phyloP scores from a whole-genome alignment of 2,113 vertebrate species.

The Tretioscincus oriximinensis region DNA sequence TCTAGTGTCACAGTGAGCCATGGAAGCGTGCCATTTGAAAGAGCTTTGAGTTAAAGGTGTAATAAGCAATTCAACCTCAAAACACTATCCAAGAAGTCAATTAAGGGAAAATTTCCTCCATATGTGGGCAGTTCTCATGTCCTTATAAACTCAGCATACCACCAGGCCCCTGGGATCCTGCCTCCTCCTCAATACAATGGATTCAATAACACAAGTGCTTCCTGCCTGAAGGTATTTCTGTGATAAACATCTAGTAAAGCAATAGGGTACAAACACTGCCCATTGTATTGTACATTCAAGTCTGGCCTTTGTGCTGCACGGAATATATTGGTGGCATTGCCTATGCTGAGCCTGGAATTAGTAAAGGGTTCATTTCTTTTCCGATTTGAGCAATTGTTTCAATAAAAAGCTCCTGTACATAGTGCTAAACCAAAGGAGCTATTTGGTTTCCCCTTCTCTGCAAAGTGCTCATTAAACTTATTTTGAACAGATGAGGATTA shows the following conservation, averaged over 20 bases:
- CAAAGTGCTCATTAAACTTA: constrained; percentile 55
- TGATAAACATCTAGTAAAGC: not conserved
- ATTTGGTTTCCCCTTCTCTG: constrained; percentile 37
- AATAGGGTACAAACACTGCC: not conserved
- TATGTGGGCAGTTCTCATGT: not conserved
- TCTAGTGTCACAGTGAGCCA: not conserved
- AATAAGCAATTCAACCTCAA: not conserved
- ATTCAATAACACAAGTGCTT: not conserved
- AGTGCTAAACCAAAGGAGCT: constrained; percentile 53
- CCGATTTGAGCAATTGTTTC: constrained; percentile 43
- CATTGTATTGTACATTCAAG: constrained; percentile 18
- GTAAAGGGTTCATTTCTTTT: constrained; percentile 49
- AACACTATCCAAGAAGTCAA: not conserved
- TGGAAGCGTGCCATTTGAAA: not conserved
- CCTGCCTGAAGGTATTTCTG: not conserved
- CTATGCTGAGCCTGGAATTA: constrained; percentile 41
- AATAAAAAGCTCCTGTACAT: constrained; percentile 31
- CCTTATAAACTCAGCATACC: not conserved
- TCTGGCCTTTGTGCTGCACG: constrained; percentile 18
- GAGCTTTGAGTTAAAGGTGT: not conserved
- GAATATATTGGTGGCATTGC: constrained; percentile 15
- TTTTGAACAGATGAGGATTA: constrained; percentile 38
- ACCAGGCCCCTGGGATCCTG: not conserved
- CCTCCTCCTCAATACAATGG: constrained; percentile 13
- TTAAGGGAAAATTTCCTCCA: not conserved